Base-by-base conservation (phyloP, 2,797 vertebrate species). In the Poeciliopsis turneri region DNA sequence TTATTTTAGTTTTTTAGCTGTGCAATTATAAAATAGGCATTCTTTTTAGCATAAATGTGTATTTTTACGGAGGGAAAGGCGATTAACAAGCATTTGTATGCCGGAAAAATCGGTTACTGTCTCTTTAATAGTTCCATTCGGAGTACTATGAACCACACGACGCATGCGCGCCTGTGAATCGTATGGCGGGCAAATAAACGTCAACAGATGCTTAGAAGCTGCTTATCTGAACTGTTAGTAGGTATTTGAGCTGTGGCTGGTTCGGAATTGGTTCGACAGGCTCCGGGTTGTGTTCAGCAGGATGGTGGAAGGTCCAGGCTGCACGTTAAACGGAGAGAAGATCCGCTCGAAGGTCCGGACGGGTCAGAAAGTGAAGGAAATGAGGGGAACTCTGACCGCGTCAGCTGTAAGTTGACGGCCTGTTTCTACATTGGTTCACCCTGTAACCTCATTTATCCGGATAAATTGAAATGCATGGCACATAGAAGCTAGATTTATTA, bases 231-330 rank as follows among this genome's bases (percentile, higher is more conserved):
- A 28, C n/a, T 6, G 18, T n/a, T 23, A 53, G 8, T 53, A 20
- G 49, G 20, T 53, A 9, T 51, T 8, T n/a, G 25, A n/a, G 28
- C 36, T 11, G n/a, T n/a, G 1, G 0, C 15, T 61, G 18, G 36
- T 45, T 43, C 25, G 2, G n/a, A 9, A 41, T 15, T 8, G 7
- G 4, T 55, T 39, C 36, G 36, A 5, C 13, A 13, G 2, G 13
- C 15, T 2, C 1, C 20, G 5, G 55, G 0, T 8, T 2, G 0
- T 1, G 36, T 12, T 43, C 41, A 25, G 39, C 0, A 72, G 51
- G 30, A 98, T 99, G 97, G 97, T 99, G 76, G 98, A 99, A 81
- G 98, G 98, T 1, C 97, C 97, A 0, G 96, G 97, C 0, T 98
- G 97, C 30, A 92, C 94, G 0, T 87, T 98, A 39, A 96, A 95